Evolutionary conservation across 2,888 invertebrate genomes (phyloP).

Genomic region (Orthosia gracilis): DNA sequence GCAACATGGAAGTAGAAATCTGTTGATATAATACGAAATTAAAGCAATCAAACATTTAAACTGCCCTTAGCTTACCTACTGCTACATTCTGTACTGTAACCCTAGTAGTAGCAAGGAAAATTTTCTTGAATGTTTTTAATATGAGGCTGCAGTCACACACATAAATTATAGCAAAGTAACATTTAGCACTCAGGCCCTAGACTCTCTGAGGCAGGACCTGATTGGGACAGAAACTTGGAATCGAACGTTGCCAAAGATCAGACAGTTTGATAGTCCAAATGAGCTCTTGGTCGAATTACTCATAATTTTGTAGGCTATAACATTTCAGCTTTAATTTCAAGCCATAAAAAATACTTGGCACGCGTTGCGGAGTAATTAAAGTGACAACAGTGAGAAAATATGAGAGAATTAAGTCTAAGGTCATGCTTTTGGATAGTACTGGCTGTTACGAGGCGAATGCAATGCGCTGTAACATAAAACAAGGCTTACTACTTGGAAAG

Average conservation of each 20-base stretch:
- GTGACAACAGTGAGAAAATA: slow-evolving; percentile 60
- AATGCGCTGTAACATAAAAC: slow-evolving; percentile 41
- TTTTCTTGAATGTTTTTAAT: slow-evolving; percentile 74
- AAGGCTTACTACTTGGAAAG: slow-evolving; percentile 27
- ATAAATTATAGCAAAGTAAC: slow-evolving; percentile 69
- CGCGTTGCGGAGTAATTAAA: slow-evolving; percentile 50
- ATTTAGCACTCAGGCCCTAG: slow-evolving; percentile 45
- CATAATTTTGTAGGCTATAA: slow-evolving; percentile 52
- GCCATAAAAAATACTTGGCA: slow-evolving; percentile 55
- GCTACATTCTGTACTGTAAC: slow-evolving; percentile 5
- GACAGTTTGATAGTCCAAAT: slow-evolving; percentile 48
- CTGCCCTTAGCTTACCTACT: slow-evolving; percentile 10
- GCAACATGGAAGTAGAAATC: too few relatives aligned
- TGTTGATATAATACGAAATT: too few relatives aligned
- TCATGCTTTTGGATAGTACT: slow-evolving; percentile 29
- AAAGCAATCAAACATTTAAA: too few relatives aligned
- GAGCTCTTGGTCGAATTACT: slow-evolving; percentile 35
- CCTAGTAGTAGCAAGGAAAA: slow-evolving; percentile 49
- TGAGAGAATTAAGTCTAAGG: slow-evolving; percentile 42
- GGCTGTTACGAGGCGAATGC: slow-evolving; percentile 34
- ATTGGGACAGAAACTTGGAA: slow-evolving; percentile 52
- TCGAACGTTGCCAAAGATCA: slow-evolving; percentile 53
- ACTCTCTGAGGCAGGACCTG: slow-evolving; percentile 18
- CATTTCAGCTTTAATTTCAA: slow-evolving; percentile 34
- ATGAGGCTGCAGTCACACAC: slow-evolving; percentile 68